Conservation (phyloP, 2,888 invertebrate genomes). For the Polydrusus cervinus region DNA sequence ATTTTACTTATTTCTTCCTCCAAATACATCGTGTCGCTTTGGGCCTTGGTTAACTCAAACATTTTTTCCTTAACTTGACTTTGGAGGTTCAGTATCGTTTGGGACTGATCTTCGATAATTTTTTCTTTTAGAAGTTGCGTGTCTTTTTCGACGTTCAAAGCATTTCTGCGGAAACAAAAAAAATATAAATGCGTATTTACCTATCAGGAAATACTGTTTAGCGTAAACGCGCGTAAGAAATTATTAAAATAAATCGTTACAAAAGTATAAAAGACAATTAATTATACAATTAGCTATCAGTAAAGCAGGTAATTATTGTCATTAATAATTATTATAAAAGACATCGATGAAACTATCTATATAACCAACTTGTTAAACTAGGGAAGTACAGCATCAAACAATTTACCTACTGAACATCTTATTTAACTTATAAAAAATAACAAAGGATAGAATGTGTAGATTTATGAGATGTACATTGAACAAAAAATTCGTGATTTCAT, state of each 20-base stretch:
- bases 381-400: neutral
- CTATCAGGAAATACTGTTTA: no score
- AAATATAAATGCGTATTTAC: no score
- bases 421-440: no score
- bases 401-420: neutral
- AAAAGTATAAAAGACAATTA: no score
- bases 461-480: no score
- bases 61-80: conserved; percentile 58
- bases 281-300: neutral
- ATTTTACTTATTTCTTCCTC: conserved; percentile 58
- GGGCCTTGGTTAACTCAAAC: conserved; percentile 54
- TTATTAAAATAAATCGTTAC: no score
- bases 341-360: neutral
- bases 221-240: no score
- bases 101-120: conserved; percentile 61
- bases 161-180: conserved; percentile 51
- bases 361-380: neutral
- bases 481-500: no score
- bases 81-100: conserved; percentile 58
- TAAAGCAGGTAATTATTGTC: neutral
- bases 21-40: conserved; percentile 53
- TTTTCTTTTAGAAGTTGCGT: conserved; percentile 60
- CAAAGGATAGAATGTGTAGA: no score
- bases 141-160: conserved; percentile 58
- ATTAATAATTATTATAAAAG: neutral